Conservation (phyloP, 2,113 vertebrate genomes). For the Aldabrachelys gigantea region DNA sequence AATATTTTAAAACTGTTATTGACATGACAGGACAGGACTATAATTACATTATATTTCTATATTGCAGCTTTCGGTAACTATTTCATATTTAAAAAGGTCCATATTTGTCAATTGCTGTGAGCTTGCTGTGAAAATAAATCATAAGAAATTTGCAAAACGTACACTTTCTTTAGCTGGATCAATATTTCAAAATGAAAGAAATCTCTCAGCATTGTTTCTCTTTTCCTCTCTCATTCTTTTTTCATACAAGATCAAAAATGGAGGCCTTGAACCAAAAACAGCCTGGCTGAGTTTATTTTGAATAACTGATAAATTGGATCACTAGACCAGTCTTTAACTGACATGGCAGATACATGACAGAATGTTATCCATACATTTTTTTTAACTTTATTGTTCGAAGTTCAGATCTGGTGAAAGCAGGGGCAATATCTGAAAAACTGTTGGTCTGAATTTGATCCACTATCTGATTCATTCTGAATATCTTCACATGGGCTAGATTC, state of each 20-base stretch:
- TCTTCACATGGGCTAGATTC: background rate
- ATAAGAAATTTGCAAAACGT: fast-evolving
- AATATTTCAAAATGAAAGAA: background rate
- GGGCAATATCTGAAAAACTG: background rate
- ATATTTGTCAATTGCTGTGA: background rate
- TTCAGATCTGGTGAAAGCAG: background rate
- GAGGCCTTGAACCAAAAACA: background rate
- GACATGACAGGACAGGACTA: background rate
- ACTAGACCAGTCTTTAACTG: background rate
- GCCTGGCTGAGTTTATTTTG: fast-evolving
- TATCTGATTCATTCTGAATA: background rate
- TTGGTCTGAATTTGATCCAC: fast-evolving
- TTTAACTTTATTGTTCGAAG: fast-evolving
- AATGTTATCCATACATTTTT: background rate
- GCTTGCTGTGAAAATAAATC: background rate
- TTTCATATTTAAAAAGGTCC: background rate
- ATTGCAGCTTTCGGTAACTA: background rate
- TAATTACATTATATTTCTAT: background rate
- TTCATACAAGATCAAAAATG: background rate
- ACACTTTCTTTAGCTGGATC: fast-evolving
- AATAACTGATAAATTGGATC: fast-evolving
- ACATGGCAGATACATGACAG: background rate
- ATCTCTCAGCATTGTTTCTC: fast-evolving
- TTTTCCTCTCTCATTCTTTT: background rate
- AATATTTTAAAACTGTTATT: too few relatives aligned